Conservation (phyloP, 2,113 vertebrate species). For the Paralichthys olivaceus region DNA sequence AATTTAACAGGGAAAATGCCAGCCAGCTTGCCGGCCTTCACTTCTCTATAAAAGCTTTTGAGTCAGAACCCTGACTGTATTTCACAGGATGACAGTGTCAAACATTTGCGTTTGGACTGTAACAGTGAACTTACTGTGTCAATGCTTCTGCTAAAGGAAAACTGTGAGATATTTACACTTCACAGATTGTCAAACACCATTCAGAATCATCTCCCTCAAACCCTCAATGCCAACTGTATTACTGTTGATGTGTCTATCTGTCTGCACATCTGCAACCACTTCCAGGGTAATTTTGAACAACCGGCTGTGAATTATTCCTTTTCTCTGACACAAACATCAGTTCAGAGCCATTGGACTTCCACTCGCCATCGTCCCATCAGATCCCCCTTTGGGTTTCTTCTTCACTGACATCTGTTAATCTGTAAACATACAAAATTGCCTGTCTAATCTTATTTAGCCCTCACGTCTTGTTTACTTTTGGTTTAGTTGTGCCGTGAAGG, state of each 20-base stretch:
- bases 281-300: conserved; percentile 53
- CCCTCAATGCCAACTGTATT: conserved; percentile 31
- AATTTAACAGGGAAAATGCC: conserved; percentile 56
- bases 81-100: conserved; percentile 56
- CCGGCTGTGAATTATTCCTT: conserved; percentile 36
- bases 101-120: conserved; percentile 60
- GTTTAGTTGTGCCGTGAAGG: conserved; percentile 57
- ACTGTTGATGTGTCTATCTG: conserved; percentile 33
- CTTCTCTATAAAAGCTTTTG: conserved; percentile 45
- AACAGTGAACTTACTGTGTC: conserved; percentile 53
- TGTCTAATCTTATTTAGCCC: conserved; percentile 73
- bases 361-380: conserved; percentile 7
- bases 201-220: conserved; percentile 31
- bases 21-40: conserved; percentile 36
- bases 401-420: conserved; percentile 63
- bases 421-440: conserved; percentile 73
- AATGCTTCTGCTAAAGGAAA: conserved; percentile 35
- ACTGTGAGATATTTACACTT: conserved; percentile 50
- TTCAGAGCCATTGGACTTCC: conserved; percentile 18
- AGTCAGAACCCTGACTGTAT: conserved; percentile 46
- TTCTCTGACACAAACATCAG: conserved; percentile 32
- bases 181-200: conserved; percentile 36
- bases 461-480: conserved; percentile 76
- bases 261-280: conserved; percentile 52
- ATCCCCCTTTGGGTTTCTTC: conserved; percentile 32